Evolutionary conservation across 37 sponge, comb jelly and placozoan species (phyloP).

Genomic region (Geodia barretti): DNA sequence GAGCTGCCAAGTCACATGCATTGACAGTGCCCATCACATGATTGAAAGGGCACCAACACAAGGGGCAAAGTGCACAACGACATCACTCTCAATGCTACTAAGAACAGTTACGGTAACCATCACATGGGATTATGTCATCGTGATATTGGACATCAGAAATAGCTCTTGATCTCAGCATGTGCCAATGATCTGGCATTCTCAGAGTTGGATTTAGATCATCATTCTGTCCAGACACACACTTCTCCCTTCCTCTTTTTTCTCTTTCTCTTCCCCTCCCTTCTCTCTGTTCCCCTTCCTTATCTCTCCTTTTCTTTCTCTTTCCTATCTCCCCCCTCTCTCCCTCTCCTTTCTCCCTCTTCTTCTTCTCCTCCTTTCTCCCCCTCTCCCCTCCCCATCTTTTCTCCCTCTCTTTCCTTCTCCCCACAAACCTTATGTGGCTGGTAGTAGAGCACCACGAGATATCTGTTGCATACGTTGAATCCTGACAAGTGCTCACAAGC

Average conservation of each 20-base stretch:
- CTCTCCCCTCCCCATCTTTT: background rate
- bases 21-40: background rate
- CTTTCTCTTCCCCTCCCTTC: no score
- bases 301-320: no score
- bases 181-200: background rate
- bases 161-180: conserved; percentile 12
- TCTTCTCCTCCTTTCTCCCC: background rate
- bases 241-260: no score
- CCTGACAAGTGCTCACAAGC: conserved; percentile 99
- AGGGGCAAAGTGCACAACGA: background rate
- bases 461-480: conserved; percentile 99
- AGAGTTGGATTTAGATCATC: conserved; percentile 53
- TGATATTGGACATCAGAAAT: conserved; percentile 25
- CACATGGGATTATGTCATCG: no score
- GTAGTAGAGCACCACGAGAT: conserved; percentile 98
- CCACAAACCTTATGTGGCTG: conserved; percentile 93
- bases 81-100: no score
- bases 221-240: background rate
- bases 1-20: background rate
- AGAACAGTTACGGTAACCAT: no score
- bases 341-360: no score
- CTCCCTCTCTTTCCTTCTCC: no score
- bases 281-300: no score
- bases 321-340: no score
- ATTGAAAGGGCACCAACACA: background rate